A percentile compares a stretch with the other conserved stretches of the same genome.
phyloP scores from a whole-genome alignment of 2,113 vertebrate species.

The Podarcis muralis region DNA sequence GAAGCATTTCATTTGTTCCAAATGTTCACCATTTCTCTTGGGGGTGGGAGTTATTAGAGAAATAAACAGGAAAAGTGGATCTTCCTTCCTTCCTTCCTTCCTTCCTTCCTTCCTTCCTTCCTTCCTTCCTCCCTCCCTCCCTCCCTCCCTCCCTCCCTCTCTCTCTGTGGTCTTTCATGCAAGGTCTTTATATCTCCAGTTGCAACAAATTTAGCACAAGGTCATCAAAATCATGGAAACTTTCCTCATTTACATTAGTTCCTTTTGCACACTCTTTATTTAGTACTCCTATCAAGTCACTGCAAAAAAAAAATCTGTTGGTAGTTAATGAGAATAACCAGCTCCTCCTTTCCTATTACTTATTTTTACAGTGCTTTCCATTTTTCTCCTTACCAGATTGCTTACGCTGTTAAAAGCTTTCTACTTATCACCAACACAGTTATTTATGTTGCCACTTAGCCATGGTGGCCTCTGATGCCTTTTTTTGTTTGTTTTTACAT shows the following conservation, averaged over 20 bases:
- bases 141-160: too few species aligned
- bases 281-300: neutral
- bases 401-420: slow-evolving; percentile 31
- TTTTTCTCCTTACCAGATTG: slow-evolving; percentile 8
- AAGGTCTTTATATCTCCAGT: too few species aligned
- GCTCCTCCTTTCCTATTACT: neutral
- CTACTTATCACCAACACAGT: slow-evolving; percentile 4
- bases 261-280: neutral
- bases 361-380: neutral
- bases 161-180: too few species aligned
- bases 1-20: too few species aligned
- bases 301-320: neutral
- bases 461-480: slow-evolving; percentile 17
- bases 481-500: neutral
- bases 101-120: too few species aligned
- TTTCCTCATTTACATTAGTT: neutral
- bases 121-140: too few species aligned
- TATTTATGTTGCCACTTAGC: slow-evolving; percentile 38
- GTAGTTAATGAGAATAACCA: neutral
- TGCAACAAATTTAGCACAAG: neutral
- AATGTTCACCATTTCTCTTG: too few species aligned
- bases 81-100: too few species aligned
- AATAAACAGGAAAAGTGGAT: too few species aligned
- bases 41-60: too few species aligned
- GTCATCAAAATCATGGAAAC: neutral